These are phyloP conservation scores for Thaleichthys pacificus DNA, from an alignment of 2,797 vertebrate genomes.

Conservation along the genomic window DNA sequence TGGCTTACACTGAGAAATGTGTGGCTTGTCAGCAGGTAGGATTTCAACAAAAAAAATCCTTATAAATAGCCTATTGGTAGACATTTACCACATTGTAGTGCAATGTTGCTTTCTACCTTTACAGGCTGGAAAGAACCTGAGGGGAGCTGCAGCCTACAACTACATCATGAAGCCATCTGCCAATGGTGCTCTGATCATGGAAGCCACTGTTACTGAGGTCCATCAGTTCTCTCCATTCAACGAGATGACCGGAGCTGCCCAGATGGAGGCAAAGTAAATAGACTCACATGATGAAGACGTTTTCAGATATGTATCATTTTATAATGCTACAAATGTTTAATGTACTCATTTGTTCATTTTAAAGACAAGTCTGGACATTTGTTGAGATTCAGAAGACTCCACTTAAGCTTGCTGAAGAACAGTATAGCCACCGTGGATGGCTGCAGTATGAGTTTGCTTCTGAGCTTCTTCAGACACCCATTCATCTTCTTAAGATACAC, in stretches of 20 bases:
- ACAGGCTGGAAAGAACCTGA: constrained; percentile 74
- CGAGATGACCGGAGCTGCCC: constrained; percentile 72
- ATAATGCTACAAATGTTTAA: background rate
- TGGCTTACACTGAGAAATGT: constrained; percentile 61
- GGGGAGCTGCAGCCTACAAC: constrained; percentile 65
- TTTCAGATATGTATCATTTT: background rate
- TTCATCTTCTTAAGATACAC: constrained; percentile 59
- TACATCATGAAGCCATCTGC: constrained; percentile 70
- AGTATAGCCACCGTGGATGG: constrained; percentile 75
- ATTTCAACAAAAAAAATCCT: constrained; percentile 42
- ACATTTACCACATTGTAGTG: background rate
- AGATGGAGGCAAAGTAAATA: constrained; percentile 82
- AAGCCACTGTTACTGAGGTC: constrained; percentile 69
- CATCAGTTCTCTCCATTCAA: constrained; percentile 72
- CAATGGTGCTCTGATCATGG: constrained; percentile 58
- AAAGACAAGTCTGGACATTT: constrained; percentile 77
- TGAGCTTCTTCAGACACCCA: constrained; percentile 72
- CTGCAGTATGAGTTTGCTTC: constrained; percentile 73
- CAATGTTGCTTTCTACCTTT: constrained; percentile 57
- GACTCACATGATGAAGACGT: background rate
- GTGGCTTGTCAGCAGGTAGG: constrained; percentile 70
- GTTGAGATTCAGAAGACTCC: constrained; percentile 47
- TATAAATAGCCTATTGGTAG: constrained; percentile 38
- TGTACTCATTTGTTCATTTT: constrained; percentile 27
- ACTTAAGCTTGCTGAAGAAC: constrained; percentile 46